Evolutionary conservation across 1,140 invertebrate species (phyloP).

Genomic region (Drosophila repleta): DNA sequence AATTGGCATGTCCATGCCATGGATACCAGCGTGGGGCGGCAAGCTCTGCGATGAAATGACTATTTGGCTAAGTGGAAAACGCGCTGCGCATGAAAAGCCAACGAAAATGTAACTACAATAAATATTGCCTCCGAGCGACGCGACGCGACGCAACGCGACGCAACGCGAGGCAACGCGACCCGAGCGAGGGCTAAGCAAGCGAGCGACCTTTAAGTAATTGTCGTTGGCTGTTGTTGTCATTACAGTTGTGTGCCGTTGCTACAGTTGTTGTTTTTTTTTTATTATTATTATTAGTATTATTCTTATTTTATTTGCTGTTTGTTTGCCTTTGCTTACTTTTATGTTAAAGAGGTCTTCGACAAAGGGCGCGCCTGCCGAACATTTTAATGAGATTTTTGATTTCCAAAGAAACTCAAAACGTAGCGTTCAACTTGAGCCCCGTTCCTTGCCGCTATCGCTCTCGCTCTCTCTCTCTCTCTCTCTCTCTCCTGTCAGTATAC

Average conservation of each 20-base stretch:
- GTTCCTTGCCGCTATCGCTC: constrained; percentile 2
- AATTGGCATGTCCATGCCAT: background rate
- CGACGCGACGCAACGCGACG: background rate
- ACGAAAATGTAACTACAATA: constrained; percentile 17
- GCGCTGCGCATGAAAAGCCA: constrained; percentile 19
- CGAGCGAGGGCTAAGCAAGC: too few species aligned
- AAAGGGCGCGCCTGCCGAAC: constrained; percentile 45
- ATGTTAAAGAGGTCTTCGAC: constrained; percentile 13
- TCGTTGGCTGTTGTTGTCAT: constrained; percentile 20
- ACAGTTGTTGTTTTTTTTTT: background rate
- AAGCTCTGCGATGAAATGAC: constrained; percentile 7
- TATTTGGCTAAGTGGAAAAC: constrained; percentile 29
- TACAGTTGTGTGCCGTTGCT: background rate
- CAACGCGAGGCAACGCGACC: background rate
- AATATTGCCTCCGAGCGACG: constrained; percentile 1
- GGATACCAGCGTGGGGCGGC: background rate
- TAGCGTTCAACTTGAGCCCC: constrained; percentile 44
- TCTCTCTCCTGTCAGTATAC: constrained; percentile 22
- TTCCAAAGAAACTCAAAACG: constrained; percentile 69
- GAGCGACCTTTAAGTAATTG: constrained; percentile 24
- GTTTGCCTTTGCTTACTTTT: constrained; percentile 22
- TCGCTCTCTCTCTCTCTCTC: too few species aligned
- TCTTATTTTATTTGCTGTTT: background rate
- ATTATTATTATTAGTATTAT: background rate
- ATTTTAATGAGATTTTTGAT: constrained; percentile 77